Percentiles rank a stretch among this genome's conserved stretches.
phyloP scores from a whole-genome alignment of 2,797 vertebrate species.

The Myotis planiceps region DNA sequence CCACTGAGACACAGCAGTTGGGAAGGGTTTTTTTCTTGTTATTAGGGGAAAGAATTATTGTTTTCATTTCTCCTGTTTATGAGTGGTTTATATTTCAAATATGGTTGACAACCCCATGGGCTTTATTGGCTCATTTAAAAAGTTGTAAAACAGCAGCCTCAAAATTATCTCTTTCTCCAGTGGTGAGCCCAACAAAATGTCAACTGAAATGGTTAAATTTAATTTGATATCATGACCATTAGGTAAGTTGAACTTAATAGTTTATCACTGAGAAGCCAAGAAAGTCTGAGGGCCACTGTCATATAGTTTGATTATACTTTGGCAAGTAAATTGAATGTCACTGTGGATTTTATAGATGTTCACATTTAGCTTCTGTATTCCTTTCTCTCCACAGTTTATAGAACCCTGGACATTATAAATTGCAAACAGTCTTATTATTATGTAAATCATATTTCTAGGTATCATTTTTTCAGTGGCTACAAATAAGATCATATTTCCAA shows the following conservation, averaged over 20 bases:
- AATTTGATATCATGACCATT: slow-evolving; percentile 17
- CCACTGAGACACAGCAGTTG: too few species aligned
- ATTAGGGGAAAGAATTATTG: neutral
- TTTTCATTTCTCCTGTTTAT: neutral
- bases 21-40: neutral
- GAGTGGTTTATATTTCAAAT: neutral
- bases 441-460: neutral
- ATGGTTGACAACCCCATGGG: neutral
- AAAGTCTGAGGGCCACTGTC: neutral
- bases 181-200: neutral
- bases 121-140: slow-evolving; percentile 11
- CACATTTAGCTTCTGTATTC: neutral
- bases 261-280: neutral
- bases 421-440: neutral
- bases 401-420: neutral
- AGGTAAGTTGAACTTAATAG: slow-evolving; percentile 3
- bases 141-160: neutral
- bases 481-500: neutral
- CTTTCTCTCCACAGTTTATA: neutral
- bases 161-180: neutral
- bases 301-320: neutral
- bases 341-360: neutral
- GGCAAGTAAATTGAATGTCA: neutral
- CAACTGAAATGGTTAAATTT: slow-evolving; percentile 33
- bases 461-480: neutral